Evolutionary conservation across 2,888 invertebrate genomes (phyloP).

Genomic region (Tridacna gigas): DNA sequence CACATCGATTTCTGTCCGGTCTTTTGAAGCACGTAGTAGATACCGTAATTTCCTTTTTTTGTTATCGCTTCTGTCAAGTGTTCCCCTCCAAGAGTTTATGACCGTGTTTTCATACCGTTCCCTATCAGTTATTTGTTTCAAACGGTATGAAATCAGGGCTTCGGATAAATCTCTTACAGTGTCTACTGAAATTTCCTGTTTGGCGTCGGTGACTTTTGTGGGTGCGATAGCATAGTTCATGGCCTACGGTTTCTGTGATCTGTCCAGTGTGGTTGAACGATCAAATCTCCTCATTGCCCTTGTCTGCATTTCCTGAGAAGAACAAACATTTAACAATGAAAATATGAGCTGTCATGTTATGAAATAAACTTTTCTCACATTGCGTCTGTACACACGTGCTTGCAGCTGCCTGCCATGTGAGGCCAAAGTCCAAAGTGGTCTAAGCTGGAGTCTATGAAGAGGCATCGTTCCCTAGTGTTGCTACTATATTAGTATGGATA

Average conservation of each 20-base stretch:
- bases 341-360: too few relatives aligned
- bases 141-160: constrained; percentile 44
- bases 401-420: too few relatives aligned
- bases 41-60: not conserved
- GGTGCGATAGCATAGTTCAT: constrained; percentile 45
- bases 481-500: too few relatives aligned
- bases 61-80: not conserved
- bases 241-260: constrained; percentile 15
- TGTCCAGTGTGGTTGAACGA: not conserved
- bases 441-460: too few relatives aligned
- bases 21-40: not conserved
- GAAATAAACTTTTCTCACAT: too few relatives aligned
- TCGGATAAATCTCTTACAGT: constrained; percentile 50
- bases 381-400: too few relatives aligned
- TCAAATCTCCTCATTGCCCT: not conserved
- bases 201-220: not conserved
- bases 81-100: not conserved
- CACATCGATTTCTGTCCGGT: not conserved
- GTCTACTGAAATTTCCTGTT: not conserved
- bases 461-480: too few relatives aligned
- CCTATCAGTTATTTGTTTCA: constrained; percentile 3
- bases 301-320: not conserved
- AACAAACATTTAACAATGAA: not conserved
- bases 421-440: too few relatives aligned
- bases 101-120: constrained; percentile 39